These are phyloP conservation scores for Scaptomyza caliginosa DNA, from an alignment of 2,888 invertebrate species.

Conservation along the genomic window DNA sequence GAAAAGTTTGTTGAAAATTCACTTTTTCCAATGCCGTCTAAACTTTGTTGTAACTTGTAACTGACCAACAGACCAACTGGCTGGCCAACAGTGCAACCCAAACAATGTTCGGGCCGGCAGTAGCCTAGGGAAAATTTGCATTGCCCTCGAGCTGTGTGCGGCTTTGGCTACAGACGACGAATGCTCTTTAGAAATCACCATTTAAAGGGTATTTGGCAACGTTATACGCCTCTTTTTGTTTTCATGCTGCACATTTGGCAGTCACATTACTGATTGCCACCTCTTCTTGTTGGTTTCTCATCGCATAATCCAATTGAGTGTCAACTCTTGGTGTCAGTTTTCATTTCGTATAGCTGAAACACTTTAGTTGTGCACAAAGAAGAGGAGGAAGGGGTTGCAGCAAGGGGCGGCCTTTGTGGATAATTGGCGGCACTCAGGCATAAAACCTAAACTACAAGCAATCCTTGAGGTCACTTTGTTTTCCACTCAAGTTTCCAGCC, in stretches of 20 bases:
- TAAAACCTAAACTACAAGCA: conserved; percentile 58
- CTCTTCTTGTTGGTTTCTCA: conserved; percentile 31
- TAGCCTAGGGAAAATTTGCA: conserved; percentile 45
- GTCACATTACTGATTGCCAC: conserved; percentile 30
- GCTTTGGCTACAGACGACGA: conserved; percentile 17
- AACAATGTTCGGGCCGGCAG: background rate
- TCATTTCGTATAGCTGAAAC: conserved; percentile 61
- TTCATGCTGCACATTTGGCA: conserved; percentile 27
- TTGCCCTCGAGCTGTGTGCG: conserved; percentile 12
- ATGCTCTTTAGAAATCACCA: background rate
- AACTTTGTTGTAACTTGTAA: conserved; percentile 57
- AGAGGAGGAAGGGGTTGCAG: background rate
- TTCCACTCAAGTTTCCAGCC: conserved; percentile 55
- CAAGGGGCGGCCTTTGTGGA: conserved; percentile 36
- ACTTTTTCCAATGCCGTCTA: background rate
- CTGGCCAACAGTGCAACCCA: background rate
- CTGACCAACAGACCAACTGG: conserved; percentile 13
- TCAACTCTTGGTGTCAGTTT: conserved; percentile 74
- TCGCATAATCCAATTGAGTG: conserved; percentile 71
- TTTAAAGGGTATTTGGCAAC: background rate
- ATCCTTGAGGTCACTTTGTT: conserved; percentile 68
- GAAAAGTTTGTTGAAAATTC: background rate
- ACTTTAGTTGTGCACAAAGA: conserved; percentile 20
- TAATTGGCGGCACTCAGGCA: conserved; percentile 66
- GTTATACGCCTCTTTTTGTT: background rate